Percentiles rank a stretch among this genome's conserved stretches.
Conservation (phyloP, 1,140 invertebrate species). For the Cotesia glomerata region DNA sequence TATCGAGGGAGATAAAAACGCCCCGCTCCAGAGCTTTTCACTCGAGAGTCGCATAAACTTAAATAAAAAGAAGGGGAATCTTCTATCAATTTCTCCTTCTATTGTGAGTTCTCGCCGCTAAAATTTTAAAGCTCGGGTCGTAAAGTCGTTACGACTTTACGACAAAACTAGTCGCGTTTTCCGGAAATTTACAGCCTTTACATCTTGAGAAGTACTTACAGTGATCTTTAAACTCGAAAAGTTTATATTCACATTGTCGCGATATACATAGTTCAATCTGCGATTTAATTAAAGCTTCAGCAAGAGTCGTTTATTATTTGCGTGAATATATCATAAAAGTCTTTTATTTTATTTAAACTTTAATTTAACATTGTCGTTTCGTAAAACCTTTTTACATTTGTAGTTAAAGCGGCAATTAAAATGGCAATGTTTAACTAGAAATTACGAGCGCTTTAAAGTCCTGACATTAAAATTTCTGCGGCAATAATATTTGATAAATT, state of each 20-base stretch:
- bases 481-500: no score
- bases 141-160: constrained; percentile 39
- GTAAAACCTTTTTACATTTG: no score
- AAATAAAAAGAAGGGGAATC: neutral
- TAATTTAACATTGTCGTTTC: no score
- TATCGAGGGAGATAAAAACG: neutral
- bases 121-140: constrained; percentile 39
- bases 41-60: neutral
- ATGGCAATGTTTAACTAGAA: no score
- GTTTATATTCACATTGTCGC: no score
- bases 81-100: neutral
- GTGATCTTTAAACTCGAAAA: constrained; percentile 10
- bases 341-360: no score
- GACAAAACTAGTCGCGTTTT: constrained; percentile 37
- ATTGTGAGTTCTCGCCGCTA: constrained; percentile 18
- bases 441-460: neutral
- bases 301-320: no score
- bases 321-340: no score
- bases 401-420: no score
- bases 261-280: no score
- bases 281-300: no score
- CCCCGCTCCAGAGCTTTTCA: constrained; percentile 3
- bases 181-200: constrained; percentile 46
- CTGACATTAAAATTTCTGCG: neutral
- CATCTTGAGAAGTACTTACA: constrained; percentile 27